Evolutionary conservation across 2,113 vertebrate species (phyloP), one percentile per base, ranked within the genome.

Genomic region (Falcunculus frontatus): DNA sequence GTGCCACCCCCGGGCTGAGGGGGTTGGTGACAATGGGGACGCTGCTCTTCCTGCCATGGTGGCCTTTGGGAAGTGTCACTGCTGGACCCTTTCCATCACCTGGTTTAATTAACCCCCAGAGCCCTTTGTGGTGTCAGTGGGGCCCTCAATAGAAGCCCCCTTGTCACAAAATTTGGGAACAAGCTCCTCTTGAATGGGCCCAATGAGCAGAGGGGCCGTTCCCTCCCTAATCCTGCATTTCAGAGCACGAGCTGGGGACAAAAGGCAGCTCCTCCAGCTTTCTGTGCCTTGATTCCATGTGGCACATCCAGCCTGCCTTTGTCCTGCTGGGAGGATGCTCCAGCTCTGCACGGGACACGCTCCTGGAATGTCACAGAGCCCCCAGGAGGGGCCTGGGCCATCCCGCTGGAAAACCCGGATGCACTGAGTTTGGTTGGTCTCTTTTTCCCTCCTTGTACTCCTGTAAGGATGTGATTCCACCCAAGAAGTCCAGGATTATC

Each of bases 151-250:
- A 84, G 96, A 94, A 96, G 53, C 92, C 78, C 52, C 94, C 90
- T 88, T 69, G 74, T 74, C 93, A 95, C 93, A 82, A 84, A 91
- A 95, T 96, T 95, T 90, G 84, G 96, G 97, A 96, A 95, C 96
- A 87, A 95, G 90, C 83, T 85, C 65, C 64, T 93, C 86, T 33
- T 95, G 97, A 97, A 97, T 94, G 97, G 84, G 78, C 65, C 96
- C 90, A 87, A 49, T 62, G 93, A 95, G 94, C 90, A 3, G 1
- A 85, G 94, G 78, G 89, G 70, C 75, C 60, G 94, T 89, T 93
- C 95, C 95, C 93, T 96, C 93, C 97, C 63, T 87, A 96, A 98
- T 96, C 95, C 87, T 39, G 69, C 92, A 56, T 96, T 91, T 95
- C 91, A 73, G n/a, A 92, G 79, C 94, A 76, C 35, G 46, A 85